Evolutionary conservation across 2,797 vertebrate genomes (phyloP), one percentile per base, ranked within the genome.

Genomic region (Siniperca undulata): DNA sequence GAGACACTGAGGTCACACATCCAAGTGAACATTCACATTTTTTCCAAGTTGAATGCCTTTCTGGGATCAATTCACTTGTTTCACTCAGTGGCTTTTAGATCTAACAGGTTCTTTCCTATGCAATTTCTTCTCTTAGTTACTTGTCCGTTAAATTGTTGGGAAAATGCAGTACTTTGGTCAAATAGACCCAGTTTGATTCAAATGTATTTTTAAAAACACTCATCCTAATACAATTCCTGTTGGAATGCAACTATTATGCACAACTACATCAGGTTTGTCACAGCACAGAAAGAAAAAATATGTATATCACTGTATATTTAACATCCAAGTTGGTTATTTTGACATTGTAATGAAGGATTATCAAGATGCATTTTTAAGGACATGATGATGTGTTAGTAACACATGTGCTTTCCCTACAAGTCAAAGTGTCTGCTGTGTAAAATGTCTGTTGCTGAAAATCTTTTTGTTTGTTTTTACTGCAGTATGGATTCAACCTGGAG

Each of bases 401-500:
- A 42, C 40, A 3, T 42, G 8, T 40, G 14, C 38, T 48, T 44
- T 46, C 56, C 13, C 24, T 27, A 11, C 46, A 27, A 11, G n/a
- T 77, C 30, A 77, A 56, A 24, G n/a, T 52, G 2, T 34, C 19
- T 53, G 42, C 24, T 60, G 17, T 19, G 30, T 64, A 2, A 13
- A 55, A 30, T 22, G 20, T 11, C 13, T 61, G 4, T 62, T 40
- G 19, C 19, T 55, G 17, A 2, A 69, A 40, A 40, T 69, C 4
- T 30, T 61, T 73, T 62, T 17, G 1, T 52, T 19, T 59, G 14
- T 27, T 86, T 50, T 0, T 79, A 61, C 77, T 9, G 0, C 93
- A 99, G 98, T 97, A 98, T 0, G 96, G 96, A 74, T 99, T 99
- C 92, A 94, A 93, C 0, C 90, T 98, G 89, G 98, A 99, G 88